Conservation (phyloP, 2,113 vertebrate genomes). For the Parotia lawesii region DNA sequence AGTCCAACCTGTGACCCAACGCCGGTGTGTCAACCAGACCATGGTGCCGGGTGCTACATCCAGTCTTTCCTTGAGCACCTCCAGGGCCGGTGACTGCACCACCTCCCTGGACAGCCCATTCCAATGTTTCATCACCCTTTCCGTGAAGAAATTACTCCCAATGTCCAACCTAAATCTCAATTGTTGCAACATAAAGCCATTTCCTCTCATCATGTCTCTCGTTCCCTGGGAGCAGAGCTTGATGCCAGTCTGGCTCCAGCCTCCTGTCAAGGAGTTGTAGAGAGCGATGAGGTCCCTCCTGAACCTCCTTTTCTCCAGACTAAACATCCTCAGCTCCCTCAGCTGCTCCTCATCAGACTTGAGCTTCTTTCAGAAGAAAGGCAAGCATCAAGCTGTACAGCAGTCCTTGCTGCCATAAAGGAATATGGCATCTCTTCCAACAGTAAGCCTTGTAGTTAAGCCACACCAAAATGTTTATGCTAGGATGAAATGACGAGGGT, state of each 20-base stretch:
- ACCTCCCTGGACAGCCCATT: neutral
- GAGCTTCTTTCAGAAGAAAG: neutral
- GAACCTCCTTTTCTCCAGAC: neutral
- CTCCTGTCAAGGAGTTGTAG: neutral
- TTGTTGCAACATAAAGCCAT: rapidly evolving
- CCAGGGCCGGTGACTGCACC: too few species aligned
- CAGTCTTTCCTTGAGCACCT: neutral
- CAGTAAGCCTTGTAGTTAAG: neutral
- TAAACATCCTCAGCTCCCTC: neutral
- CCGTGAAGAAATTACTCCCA: neutral
- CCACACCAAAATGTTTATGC: neutral
- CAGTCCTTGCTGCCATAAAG: neutral
- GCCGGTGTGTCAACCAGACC: too few species aligned
- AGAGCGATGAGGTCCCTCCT: rapidly evolving
- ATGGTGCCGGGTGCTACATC: rapidly evolving
- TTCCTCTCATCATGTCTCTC: too few species aligned
- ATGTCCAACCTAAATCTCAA: neutral
- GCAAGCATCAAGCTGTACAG: too few species aligned
- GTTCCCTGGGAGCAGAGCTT: neutral
- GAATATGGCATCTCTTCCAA: neutral
- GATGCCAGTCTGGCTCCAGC: rapidly evolving
- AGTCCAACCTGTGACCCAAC: rapidly evolving
- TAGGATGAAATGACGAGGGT: rapidly evolving
- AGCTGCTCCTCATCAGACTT: neutral
- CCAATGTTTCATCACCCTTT: neutral